A percentile compares a stretch with the other conserved stretches of the same genome.
Evolutionary conservation across 2,888 invertebrate genomes (phyloP).

Genomic region (Unio delphinus): DNA sequence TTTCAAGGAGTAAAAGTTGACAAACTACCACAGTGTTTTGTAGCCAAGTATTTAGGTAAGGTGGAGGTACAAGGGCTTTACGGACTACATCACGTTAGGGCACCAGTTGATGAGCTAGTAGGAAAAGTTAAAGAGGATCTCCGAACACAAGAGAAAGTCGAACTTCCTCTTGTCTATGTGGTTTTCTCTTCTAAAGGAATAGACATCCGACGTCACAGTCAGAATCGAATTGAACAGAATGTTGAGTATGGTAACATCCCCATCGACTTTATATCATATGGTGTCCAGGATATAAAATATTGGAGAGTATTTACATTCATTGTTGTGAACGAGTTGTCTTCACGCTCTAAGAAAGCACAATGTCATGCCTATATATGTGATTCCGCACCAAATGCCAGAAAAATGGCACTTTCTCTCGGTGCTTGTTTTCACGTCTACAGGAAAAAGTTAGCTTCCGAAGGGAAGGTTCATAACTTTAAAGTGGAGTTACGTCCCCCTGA

Average conservation of each 20-base stretch:
- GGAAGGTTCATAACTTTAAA: constrained; percentile 56
- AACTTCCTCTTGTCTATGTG: constrained; percentile 66
- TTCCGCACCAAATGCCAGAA: constrained; percentile 55
- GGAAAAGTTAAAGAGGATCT: constrained; percentile 53
- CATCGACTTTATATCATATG: constrained; percentile 70
- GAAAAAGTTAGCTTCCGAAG: constrained; percentile 50
- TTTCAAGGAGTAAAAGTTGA: constrained; percentile 60
- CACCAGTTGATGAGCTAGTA: constrained; percentile 67
- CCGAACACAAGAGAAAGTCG: constrained; percentile 50
- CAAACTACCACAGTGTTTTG: constrained; percentile 67
- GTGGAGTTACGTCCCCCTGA: constrained; percentile 62
- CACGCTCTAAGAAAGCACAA: constrained; percentile 57
- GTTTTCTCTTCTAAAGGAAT: constrained; percentile 64
- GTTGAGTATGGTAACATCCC: constrained; percentile 57
- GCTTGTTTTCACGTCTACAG: constrained; percentile 58
- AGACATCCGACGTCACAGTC: constrained; percentile 58
- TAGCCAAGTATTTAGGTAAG: constrained; percentile 69
- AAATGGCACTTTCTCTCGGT: constrained; percentile 60
- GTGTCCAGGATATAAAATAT: constrained; percentile 69
- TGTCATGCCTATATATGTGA: constrained; percentile 69
- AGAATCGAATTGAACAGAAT: constrained; percentile 51
- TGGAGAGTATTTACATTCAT: constrained; percentile 68
- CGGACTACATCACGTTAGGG: constrained; percentile 65
- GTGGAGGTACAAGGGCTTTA: constrained; percentile 60
- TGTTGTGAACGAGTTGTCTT: constrained; percentile 66